phyloP scores from a whole-genome alignment of 1,140 invertebrate genomes.

The Musca vetustissima region DNA sequence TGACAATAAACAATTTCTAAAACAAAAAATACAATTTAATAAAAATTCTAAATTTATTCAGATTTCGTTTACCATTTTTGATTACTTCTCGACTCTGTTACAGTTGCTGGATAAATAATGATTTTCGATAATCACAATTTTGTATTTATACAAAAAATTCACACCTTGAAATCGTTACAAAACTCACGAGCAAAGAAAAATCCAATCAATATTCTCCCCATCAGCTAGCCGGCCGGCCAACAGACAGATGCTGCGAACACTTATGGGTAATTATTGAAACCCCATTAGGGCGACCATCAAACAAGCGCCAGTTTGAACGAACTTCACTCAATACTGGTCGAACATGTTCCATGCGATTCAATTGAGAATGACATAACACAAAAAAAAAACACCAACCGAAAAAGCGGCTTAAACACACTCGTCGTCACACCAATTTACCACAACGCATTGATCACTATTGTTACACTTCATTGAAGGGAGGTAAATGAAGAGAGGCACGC shows the following conservation, averaged over 20 bases:
- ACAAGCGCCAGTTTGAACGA: slow-evolving; percentile 9
- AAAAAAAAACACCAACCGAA: too few relatives aligned
- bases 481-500: background rate
- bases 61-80: background rate
- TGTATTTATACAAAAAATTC: slow-evolving; percentile 21
- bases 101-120: background rate
- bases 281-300: background rate
- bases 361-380: background rate
- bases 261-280: background rate
- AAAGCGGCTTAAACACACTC: too few relatives aligned
- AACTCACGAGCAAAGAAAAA: background rate
- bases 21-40: background rate
- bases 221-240: background rate
- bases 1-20: slow-evolving; percentile 48
- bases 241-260: background rate
- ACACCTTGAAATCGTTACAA: background rate
- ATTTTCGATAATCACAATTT: slow-evolving; percentile 5
- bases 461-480: background rate
- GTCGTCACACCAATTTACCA: background rate
- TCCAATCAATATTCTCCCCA: background rate
- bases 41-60: background rate
- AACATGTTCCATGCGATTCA: background rate
- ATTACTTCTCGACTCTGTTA: background rate
- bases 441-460: background rate
- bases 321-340: background rate